These are phyloP conservation scores for Calephelis nemesis DNA, from an alignment of 1,140 invertebrate genomes.

Conservation along the genomic window DNA sequence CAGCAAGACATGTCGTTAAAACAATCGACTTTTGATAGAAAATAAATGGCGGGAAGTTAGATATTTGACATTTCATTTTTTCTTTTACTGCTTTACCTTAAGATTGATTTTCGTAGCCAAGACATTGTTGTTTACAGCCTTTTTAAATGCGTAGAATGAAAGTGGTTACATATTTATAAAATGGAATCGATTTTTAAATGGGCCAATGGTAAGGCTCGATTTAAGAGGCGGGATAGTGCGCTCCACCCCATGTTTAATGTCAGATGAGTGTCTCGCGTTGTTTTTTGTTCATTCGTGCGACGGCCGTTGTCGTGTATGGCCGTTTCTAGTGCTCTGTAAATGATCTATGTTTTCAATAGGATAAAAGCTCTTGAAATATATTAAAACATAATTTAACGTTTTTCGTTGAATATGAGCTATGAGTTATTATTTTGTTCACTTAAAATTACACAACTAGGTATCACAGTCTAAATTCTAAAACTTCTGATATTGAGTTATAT, in stretches of 20 bases:
- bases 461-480: neutral
- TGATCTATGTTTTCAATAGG: conserved; percentile 5
- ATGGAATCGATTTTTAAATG: conserved; percentile 78
- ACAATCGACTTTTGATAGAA: conserved; percentile 60
- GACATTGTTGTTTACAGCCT: conserved; percentile 25
- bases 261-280: conserved; percentile 59
- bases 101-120: conserved; percentile 23
- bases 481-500: too few species aligned
- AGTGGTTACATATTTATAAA: conserved; percentile 78
- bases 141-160: conserved; percentile 44
- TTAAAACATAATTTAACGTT: conserved; percentile 2
- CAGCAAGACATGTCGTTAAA: conserved; percentile 75
- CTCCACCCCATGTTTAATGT: conserved; percentile 61
- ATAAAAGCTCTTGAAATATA: neutral
- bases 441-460: neutral
- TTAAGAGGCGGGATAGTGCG: conserved; percentile 56
- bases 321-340: conserved; percentile 13
- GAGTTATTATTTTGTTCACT: neutral
- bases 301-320: conserved; percentile 47
- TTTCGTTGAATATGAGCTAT: neutral
- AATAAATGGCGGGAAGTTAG: conserved; percentile 39
- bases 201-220: conserved; percentile 62
- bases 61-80: conserved; percentile 38
- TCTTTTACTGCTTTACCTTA: conserved; percentile 31
- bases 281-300: conserved; percentile 68